Evolutionary conservation across 37 sponge, comb jelly and placozoan species (phyloP), one percentile per base, ranked within the genome.

Genomic region (Sycon ciliatum): DNA sequence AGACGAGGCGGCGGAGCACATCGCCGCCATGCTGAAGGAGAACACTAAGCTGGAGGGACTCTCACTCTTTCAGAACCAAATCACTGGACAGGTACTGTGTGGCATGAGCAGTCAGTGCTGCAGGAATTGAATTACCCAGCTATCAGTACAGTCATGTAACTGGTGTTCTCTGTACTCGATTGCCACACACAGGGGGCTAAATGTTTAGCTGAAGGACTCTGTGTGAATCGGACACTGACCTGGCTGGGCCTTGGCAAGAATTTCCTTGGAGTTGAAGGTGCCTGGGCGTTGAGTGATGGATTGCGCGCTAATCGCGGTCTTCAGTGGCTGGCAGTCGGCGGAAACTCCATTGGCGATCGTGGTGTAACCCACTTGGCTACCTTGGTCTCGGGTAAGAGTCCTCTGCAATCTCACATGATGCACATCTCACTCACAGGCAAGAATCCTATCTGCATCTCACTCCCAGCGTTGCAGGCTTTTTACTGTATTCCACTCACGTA

Each of bases 221-320:
- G 29, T 9, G 63, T 26, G 16, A 60, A 31, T 27, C 23, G 16
- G 38, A 52, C 75, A 1, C 73, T 91, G 49, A 72, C 81, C 34
- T 91, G 92, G 92, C 57, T 91, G 1, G 85, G 87, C 2, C 79
- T 91, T 64, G 92, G 92, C 4, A 73, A 79, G 37, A 91, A 91
- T 73, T 18, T 38, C 30, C 29, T 91, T 3, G 92, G 83, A 0
- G 80, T 77, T 20, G 85, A 81, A 68, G 92, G 92, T 18, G 84
- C 83, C 11, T 84, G 87, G 87, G 85, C 85, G 32, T 76, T 91
- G 71, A 61, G 76, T 31, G 78, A 78, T 35, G 57, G 82, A 20
- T 77, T 91, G 6, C 73, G 35, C 39, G 75, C 31, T 16, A 84
- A 81, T 74, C 58, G 30, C 22, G 57, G 73, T n/a, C 73, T 91